Conservation (phyloP, 2,797 vertebrate genomes). For the Macroramphosus scolopax region DNA sequence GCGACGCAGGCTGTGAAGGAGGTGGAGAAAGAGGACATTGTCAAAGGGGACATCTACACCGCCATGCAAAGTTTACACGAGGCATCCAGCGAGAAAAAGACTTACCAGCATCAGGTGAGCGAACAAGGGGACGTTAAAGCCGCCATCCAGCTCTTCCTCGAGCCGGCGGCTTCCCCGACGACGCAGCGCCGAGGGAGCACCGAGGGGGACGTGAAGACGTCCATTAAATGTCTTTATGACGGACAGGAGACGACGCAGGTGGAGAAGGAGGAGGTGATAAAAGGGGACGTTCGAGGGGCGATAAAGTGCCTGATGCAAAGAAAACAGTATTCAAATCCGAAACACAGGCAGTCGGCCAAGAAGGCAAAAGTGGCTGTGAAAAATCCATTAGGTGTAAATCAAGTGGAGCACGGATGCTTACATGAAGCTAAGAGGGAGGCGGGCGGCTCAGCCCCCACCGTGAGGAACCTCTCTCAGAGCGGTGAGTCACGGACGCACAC, state of each 20-base stretch:
- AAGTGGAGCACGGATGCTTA: conserved; percentile 60
- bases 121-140: conserved; percentile 76
- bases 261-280: conserved; percentile 79
- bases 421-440: conserved; percentile 60
- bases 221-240: conserved; percentile 77
- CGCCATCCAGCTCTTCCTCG: conserved; percentile 79
- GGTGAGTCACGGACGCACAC: conserved; percentile 65
- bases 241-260: conserved; percentile 65
- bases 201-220: conserved; percentile 75
- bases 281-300: conserved; percentile 78
- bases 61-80: conserved; percentile 74
- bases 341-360: conserved; percentile 69
- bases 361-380: conserved; percentile 71
- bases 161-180: conserved; percentile 69
- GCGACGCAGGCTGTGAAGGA: conserved; percentile 80
- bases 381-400: conserved; percentile 68
- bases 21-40: conserved; percentile 76
- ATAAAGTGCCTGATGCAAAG: conserved; percentile 81
- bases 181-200: conserved; percentile 68
- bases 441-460: conserved; percentile 62
- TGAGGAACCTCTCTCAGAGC: conserved; percentile 72
- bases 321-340: conserved; percentile 77
- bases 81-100: conserved; percentile 75
- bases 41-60: conserved; percentile 76
- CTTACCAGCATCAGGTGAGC: conserved; percentile 75